Conservation (phyloP, 2,797 vertebrate genomes). For the Crocodylus rhombifer region DNA sequence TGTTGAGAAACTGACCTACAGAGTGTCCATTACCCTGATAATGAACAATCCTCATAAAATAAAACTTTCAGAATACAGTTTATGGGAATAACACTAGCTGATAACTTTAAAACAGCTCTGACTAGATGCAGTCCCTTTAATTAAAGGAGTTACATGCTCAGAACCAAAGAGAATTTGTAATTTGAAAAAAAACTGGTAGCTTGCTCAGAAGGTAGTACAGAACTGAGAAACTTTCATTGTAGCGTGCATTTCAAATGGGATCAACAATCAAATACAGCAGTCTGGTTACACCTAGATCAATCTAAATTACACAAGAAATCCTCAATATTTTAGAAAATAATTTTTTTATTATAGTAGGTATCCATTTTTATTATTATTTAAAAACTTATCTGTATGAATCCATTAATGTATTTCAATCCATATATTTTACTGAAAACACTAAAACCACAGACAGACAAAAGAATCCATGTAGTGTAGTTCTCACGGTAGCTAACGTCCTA, state of each 20-base stretch:
- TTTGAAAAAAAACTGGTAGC: not conserved
- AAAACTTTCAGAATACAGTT: not conserved
- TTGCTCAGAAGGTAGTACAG: not conserved
- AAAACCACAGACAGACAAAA: not conserved
- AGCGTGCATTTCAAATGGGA: not conserved
- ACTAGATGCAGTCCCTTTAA: not conserved
- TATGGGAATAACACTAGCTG: slow-evolving; percentile 14
- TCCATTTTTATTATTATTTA: not conserved
- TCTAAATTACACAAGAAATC: not conserved
- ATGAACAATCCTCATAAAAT: not conserved
- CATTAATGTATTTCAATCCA: not conserved
- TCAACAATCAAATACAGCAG: not conserved
- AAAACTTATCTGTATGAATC: not conserved
- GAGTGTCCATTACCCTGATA: not conserved
- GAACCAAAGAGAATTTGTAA: fast-evolving
- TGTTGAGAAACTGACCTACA: not conserved
- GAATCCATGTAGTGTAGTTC: slow-evolving; percentile 13
- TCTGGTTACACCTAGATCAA: not conserved
- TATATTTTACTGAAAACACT: not conserved
- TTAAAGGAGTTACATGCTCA: not conserved
- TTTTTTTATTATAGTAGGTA: not conserved
- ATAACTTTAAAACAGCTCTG: not conserved
- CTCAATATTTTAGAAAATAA: not conserved
- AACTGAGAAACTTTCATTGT: not conserved
- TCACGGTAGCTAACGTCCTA: not conserved